Conservation (phyloP, 2,113 vertebrate species). For the Barbus barbus region DNA sequence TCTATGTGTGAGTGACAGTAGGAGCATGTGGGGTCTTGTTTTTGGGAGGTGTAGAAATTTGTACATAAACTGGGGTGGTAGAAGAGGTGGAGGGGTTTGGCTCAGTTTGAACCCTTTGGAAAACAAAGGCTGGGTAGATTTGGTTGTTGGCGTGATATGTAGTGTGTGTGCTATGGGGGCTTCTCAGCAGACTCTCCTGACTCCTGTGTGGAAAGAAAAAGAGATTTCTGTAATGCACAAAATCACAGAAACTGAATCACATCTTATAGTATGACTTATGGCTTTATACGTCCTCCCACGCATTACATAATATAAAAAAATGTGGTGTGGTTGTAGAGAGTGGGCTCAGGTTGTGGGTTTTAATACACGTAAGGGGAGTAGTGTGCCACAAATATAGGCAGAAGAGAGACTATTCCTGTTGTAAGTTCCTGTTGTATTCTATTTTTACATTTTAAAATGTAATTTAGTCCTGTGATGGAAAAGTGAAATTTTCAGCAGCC, state of each 20-base stretch:
- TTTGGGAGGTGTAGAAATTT: conserved; percentile 61
- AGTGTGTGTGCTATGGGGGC: conserved; percentile 64
- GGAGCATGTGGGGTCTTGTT: conserved; percentile 52
- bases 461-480: too few relatives aligned
- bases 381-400: not conserved
- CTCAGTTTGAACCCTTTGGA: conserved; percentile 73
- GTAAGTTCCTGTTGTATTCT: too few relatives aligned
- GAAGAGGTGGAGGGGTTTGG: conserved; percentile 63
- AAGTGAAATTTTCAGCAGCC: too few relatives aligned
- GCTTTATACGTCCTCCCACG: not conserved
- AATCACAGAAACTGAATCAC: not conserved
- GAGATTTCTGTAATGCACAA: too few relatives aligned
- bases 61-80: conserved; percentile 67
- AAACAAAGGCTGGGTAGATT: conserved; percentile 73
- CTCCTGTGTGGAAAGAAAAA: conserved; percentile 63
- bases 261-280: not conserved
- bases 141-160: conserved; percentile 71
- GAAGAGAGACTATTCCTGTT: not conserved
- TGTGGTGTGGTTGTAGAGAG: not conserved
- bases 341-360: not conserved
- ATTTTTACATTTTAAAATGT: not conserved
- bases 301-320: not conserved
- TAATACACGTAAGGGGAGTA: not conserved
- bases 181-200: conserved; percentile 77
- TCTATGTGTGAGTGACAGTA: conserved; percentile 47